A percentile compares a stretch with the other conserved stretches of the same genome.
phyloP scores from a whole-genome alignment of 2,797 vertebrate species.

The Lophius americanus region DNA sequence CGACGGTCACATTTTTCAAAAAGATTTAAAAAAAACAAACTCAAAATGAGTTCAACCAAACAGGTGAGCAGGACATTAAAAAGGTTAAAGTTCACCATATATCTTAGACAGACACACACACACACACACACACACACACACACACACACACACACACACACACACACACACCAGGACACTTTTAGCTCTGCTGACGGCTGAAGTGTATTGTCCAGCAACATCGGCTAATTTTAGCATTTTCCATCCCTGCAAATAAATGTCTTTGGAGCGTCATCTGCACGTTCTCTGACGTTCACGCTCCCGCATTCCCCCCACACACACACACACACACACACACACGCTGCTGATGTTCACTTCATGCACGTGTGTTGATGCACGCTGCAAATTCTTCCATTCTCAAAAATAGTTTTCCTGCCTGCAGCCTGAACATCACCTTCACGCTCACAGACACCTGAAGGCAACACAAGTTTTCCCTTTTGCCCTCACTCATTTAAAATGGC shows the following conservation, averaged over 20 bases:
- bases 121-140: slow-evolving; percentile 28
- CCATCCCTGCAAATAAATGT: slow-evolving; percentile 80
- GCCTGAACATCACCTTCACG: slow-evolving; percentile 1
- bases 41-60: too few species aligned
- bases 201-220: slow-evolving; percentile 82
- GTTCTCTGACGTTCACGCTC: slow-evolving; percentile 8
- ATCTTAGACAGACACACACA: too few species aligned
- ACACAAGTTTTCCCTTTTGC: not conserved
- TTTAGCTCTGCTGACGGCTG: slow-evolving; percentile 50
- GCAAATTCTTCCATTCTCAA: slow-evolving; percentile 45
- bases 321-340: slow-evolving; percentile 15
- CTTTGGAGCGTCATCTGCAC: slow-evolving; percentile 62
- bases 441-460: slow-evolving; percentile 6
- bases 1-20: too few species aligned
- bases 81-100: too few species aligned
- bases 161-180: slow-evolving; percentile 32
- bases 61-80: too few species aligned
- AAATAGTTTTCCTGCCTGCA: slow-evolving; percentile 22
- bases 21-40: too few species aligned
- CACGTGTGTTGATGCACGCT: slow-evolving; percentile 4
- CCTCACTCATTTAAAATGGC: too few species aligned
- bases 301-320: slow-evolving; percentile 41
- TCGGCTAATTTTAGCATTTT: slow-evolving; percentile 82
- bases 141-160: slow-evolving; percentile 37
- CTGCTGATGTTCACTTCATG: slow-evolving; percentile 16